Conservation (phyloP, 2,888 invertebrate species). For the Drosophila mayaguana region DNA sequence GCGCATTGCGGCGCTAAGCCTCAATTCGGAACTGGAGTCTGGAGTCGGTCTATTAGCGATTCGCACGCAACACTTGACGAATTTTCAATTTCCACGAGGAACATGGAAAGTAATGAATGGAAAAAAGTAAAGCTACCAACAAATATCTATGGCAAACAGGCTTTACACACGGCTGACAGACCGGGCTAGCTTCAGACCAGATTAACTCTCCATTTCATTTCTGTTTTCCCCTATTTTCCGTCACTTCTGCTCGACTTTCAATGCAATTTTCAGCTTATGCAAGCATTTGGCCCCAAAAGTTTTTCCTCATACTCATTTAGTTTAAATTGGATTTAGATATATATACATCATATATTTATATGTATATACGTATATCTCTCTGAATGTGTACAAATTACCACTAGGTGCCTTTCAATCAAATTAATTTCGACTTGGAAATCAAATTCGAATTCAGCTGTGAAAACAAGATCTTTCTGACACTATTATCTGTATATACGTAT, state of each 20-base stretch:
- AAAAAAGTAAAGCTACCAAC: background rate
- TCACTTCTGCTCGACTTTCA: constrained; percentile 22
- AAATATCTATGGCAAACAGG: constrained; percentile 2
- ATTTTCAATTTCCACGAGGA: constrained; percentile 28
- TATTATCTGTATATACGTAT: background rate
- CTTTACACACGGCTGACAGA: constrained; percentile 16
- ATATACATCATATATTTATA: background rate
- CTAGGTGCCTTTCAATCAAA: constrained; percentile 33
- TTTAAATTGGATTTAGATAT: background rate
- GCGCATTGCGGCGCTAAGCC: background rate
- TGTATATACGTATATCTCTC: background rate
- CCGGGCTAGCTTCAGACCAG: constrained; percentile 36
- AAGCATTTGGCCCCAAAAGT: constrained; percentile 2
- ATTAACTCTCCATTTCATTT: constrained; percentile 16
- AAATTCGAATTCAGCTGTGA: constrained; percentile 25
- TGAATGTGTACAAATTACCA: constrained; percentile 27
- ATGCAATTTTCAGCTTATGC: constrained; percentile 33
- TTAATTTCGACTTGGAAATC: constrained; percentile 18
- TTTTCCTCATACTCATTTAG: background rate
- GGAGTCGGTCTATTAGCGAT: constrained; percentile 13
- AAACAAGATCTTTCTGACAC: constrained; percentile 36
- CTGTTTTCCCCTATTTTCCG: constrained; percentile 3
- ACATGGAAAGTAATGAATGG: background rate
- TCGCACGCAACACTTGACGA: constrained; percentile 20
- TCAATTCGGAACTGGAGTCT: background rate